Conservation (phyloP, 2,888 invertebrate species). For the Seira musarum region DNA sequence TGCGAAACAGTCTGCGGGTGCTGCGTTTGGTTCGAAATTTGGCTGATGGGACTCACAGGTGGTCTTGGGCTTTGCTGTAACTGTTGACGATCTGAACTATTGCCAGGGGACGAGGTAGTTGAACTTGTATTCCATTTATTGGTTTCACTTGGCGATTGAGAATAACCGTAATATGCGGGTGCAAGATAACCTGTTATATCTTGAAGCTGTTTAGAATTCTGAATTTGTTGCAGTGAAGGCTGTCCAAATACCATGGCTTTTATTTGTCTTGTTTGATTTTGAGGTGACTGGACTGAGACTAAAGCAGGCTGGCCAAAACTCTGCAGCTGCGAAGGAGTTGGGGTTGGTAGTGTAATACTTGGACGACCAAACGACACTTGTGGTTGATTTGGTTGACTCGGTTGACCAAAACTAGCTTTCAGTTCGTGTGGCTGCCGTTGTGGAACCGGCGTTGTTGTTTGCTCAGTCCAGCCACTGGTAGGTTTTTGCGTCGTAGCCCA, state of each 20-base stretch:
- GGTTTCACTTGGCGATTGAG: too few species aligned
- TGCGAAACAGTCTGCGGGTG: neutral
- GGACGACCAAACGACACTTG: constrained; percentile 36
- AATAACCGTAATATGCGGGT: too few species aligned
- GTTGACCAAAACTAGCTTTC: constrained; percentile 47
- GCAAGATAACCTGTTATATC: too few species aligned
- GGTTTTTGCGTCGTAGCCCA: neutral
- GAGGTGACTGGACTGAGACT: too few species aligned
- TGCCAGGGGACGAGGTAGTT: constrained; percentile 16
- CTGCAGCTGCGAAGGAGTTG: neutral
- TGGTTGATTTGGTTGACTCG: constrained; percentile 24
- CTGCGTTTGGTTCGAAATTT: neutral
- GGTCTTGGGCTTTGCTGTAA: constrained; percentile 24
- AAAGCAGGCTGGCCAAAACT: constrained; percentile 41
- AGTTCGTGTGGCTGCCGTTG: constrained; percentile 38
- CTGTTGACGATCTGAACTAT: constrained; percentile 12
- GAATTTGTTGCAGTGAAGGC: constrained; percentile 34
- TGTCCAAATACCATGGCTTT: constrained; percentile 46
- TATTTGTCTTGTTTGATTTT: constrained; percentile 32
- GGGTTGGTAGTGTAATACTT: constrained; percentile 21
- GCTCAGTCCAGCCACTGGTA: neutral
- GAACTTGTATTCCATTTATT: too few species aligned
- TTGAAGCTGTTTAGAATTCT: too few species aligned
- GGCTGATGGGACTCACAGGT: constrained; percentile 27
- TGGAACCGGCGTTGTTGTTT: neutral